Percentiles rank a stretch among this genome's conserved stretches.
phyloP scores from a whole-genome alignment of 2,113 vertebrate species.

The Trichechus manatus region DNA sequence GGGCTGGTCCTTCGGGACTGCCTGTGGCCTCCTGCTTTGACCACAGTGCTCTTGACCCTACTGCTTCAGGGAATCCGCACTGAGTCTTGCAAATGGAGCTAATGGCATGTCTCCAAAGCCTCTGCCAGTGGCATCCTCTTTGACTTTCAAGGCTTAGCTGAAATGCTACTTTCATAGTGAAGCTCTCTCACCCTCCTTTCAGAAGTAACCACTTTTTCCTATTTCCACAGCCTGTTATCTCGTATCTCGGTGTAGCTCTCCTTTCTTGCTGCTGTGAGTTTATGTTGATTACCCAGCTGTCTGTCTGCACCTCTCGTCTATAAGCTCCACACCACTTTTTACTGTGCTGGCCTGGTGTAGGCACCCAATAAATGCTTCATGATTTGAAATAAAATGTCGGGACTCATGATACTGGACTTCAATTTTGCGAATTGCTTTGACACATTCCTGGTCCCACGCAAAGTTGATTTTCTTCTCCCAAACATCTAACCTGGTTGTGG shows the following conservation, averaged over 20 bases:
- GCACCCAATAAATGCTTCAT: neutral
- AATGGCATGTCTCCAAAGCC: neutral
- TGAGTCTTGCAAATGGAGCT: conserved; percentile 64
- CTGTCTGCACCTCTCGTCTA: neutral
- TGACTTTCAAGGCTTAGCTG: neutral
- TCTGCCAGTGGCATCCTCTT: neutral
- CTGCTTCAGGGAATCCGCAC: conserved; percentile 22
- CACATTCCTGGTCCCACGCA: neutral
- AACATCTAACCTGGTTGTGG: neutral
- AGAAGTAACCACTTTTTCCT: neutral
- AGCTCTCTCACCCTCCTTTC: neutral
- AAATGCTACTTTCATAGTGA: neutral
- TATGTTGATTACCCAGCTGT: neutral
- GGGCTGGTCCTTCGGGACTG: neutral
- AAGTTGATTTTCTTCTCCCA: conserved; percentile 14
- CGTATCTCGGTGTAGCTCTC: neutral
- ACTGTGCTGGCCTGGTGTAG: neutral
- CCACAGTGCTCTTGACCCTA: conserved; percentile 16
- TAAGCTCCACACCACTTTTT: neutral
- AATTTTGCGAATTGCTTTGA: conserved; percentile 22
- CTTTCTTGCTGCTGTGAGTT: neutral
- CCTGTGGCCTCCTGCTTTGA: neutral
- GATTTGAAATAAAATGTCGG: conserved; percentile 13
- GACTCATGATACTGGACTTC: neutral
- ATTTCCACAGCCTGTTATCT: neutral